Conservation (phyloP, 2,113 vertebrate genomes). For the Lycaon pictus region DNA sequence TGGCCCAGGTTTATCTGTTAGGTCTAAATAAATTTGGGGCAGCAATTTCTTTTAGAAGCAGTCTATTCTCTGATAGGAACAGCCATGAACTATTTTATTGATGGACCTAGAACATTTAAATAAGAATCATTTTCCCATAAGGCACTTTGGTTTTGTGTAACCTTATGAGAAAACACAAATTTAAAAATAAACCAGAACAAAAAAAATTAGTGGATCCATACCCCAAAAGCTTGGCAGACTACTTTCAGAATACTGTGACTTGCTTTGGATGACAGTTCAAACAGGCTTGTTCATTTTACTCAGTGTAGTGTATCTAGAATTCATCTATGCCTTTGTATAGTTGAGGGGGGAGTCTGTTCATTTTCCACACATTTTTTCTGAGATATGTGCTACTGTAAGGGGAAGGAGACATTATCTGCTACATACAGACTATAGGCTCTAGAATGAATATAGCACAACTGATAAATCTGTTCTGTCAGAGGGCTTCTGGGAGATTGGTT, state of each 20-base stretch:
- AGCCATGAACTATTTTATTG: not conserved
- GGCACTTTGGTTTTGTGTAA: not conserved
- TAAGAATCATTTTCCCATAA: not conserved
- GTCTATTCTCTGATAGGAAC: not conserved
- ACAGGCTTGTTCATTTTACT: not conserved
- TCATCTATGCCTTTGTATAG: not conserved
- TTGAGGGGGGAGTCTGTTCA: not conserved
- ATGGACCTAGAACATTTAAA: not conserved
- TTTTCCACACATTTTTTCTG: not conserved
- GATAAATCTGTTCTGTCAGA: not conserved
- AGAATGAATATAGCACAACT: not conserved
- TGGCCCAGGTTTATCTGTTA: not conserved
- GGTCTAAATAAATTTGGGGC: not conserved
- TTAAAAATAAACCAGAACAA: not conserved
- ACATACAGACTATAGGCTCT: rapidly evolving
- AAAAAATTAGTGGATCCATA: not conserved
- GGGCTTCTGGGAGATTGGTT: not conserved
- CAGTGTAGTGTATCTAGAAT: not conserved
- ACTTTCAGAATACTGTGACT: not conserved
- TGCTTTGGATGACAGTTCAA: not conserved
- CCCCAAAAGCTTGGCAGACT: not conserved
- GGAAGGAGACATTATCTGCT: not conserved
- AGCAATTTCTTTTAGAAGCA: not conserved
- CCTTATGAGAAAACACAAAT: not conserved
- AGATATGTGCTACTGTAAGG: not conserved